phyloP scores from a whole-genome alignment of 2,888 invertebrate genomes.

The Tachina lurida region DNA sequence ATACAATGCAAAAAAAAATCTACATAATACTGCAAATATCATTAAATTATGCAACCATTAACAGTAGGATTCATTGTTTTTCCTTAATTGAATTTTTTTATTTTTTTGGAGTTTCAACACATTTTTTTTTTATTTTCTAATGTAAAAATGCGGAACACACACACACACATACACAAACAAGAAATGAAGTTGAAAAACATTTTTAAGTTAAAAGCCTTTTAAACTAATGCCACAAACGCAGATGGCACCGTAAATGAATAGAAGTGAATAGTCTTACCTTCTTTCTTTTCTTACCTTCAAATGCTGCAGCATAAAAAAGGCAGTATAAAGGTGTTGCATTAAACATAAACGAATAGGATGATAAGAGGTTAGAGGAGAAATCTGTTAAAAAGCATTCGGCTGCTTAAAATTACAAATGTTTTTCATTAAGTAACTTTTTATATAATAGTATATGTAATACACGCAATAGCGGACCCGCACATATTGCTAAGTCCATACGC shows the following conservation, averaged over 20 bases:
- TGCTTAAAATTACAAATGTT: neutral
- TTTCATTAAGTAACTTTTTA: neutral
- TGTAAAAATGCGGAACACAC: slow-evolving; percentile 27
- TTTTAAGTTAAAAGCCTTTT: slow-evolving; percentile 68
- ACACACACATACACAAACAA: neutral
- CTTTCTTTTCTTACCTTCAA: neutral
- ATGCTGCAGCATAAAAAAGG: slow-evolving; percentile 7
- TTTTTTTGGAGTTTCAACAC: neutral
- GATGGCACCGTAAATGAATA: slow-evolving; percentile 56
- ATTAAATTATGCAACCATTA: slow-evolving; percentile 72
- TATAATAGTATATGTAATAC: no score
- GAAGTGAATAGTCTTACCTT: neutral
- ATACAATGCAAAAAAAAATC: neutral
- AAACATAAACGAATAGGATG: neutral
- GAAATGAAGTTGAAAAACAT: slow-evolving; percentile 56
- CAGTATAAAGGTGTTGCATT: neutral
- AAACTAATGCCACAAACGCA: slow-evolving; percentile 68
- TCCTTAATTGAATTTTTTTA: neutral
- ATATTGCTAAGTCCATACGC: no score
- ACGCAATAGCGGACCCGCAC: no score
- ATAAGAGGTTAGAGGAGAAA: neutral
- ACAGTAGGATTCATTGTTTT: slow-evolving; percentile 60
- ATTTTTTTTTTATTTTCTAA: slow-evolving; percentile 6
- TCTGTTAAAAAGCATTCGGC: neutral
- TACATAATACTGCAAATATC: slow-evolving; percentile 41